Base-by-base conservation (phyloP, 2,888 invertebrate genomes). In the Agonum fuliginosum region DNA sequence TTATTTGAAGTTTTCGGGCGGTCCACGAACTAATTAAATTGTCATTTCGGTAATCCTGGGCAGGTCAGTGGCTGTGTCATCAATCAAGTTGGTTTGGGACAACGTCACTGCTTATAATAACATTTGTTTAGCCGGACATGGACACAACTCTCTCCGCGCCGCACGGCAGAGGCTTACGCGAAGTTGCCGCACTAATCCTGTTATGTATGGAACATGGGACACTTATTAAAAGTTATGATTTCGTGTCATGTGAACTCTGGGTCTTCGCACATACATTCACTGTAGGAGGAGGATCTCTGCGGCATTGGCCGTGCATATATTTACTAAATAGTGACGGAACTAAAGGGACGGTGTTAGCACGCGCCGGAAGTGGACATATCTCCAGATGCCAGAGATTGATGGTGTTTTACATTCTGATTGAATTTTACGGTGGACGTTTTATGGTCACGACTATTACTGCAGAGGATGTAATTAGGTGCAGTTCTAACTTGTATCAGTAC, bases 141-240 rank as follows among this genome's bases (percentile, higher is more conserved):
- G 51, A 62, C 51, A 54, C 51, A 54, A 72, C 72, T 51, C 74
- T 24, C 41, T 67, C 37, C 41, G 20, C 67, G 67, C 43, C n/a
- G n/a, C n/a, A n/a, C n/a, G n/a, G n/a, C n/a, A n/a, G 43, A 20
- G 41, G 67, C 37, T 37, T 72, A 51, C 54, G 72, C 58, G 58
- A 62, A 62, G 58, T 62, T 62, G 54, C 54, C 20, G 19, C 43
- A 37, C 62, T 73, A 73, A 73, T 73, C 73, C 73, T 73, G 73
- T 73, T 73, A 73, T 73, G 62, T 73, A 73, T 73, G 73, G 62
- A 73, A 58, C 58, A 41, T 58, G 58, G 73, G 73, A 73, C 73
- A 73, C 73, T 73, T 73, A 73, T 73, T 73, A 73, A 73, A 73
- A 73, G 54, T 73, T 73, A 73, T 73, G 73, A 73, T 73, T 73